Base-by-base conservation (phyloP, 2,113 vertebrate species). In the Lophius piscatorius region DNA sequence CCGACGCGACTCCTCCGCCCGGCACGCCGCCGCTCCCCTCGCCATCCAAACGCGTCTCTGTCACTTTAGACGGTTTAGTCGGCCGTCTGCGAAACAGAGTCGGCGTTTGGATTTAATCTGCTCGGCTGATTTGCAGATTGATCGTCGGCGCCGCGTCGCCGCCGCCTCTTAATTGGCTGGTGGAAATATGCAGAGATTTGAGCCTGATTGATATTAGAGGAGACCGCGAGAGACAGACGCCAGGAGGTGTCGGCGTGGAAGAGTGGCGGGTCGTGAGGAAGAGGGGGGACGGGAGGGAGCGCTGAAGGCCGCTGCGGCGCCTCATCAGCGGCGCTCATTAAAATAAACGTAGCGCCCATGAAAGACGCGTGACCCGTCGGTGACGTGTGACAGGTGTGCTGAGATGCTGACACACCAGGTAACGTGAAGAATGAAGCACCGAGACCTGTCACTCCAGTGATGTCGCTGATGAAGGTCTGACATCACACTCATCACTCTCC, bases 81-180 rank as follows among this genome's bases (percentile, higher is more conserved):
- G 82, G 84, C 85, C 89, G 88, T 87, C 85, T 90, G 88, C 60
- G 45, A 73, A 77, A 74, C 65, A 1, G 57, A 85, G 74, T 75
- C 58, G 2, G 74, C 65, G 60, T 87, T 82, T 81, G 75, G 64
- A 74, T 83, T 85, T 83, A 83, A 80, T 83, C 78, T 72, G 80
- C 84, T 87, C 80, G 29, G 7, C 78, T 82, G 87, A 81, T 89
- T 80, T 60, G 74, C 78, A 86, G 88, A 91, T 89, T 91, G 89
- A 88, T 91, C 82, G 75, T 59, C 63, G 76, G 74, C 73, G 44
- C 78, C 79, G 67, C 62, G 64, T 73, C 57, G 77, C 78, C 78
- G 74, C 88, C 87, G 82, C 79, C 64, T 75, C 70, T 80, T 74
- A 88, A 89, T 89, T 86, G 85, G 85, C 74, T 41, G 42, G 12